These are phyloP conservation scores for Columba guinea DNA, from an alignment of 2,797 vertebrate species.

Conservation along the genomic window DNA sequence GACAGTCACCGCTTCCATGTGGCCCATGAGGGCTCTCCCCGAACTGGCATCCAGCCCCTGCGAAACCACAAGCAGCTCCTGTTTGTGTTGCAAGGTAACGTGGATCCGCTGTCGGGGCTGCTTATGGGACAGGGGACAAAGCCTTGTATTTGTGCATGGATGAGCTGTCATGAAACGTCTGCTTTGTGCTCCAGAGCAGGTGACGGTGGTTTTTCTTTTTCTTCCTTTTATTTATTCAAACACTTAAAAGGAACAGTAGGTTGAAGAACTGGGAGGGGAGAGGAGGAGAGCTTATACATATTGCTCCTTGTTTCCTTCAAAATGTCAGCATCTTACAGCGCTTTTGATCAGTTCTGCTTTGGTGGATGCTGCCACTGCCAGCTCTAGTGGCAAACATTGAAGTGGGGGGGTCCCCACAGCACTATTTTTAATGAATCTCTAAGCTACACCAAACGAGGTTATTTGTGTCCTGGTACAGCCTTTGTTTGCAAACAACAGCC, in stretches of 20 bases:
- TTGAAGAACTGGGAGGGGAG: not conserved
- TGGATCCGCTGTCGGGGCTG: not conserved
- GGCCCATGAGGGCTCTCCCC: not conserved
- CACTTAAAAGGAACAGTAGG: not conserved
- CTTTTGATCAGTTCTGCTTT: not conserved
- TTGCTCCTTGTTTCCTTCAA: not conserved
- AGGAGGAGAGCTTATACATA: not conserved
- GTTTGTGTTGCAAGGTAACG: not conserved
- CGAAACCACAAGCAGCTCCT: not conserved
- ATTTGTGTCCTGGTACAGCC: not conserved
- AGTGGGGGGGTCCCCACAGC: not conserved
- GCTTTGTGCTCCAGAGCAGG: not conserved
- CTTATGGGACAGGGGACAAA: not conserved
- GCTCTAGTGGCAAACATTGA: not conserved
- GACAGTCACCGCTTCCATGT: not conserved
- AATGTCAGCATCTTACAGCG: not conserved
- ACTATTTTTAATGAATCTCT: conserved; percentile 5
- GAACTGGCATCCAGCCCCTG: not conserved
- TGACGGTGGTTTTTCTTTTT: not conserved
- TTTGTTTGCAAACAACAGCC: conserved; percentile 41
- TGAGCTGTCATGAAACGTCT: not conserved
- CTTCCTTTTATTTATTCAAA: not conserved
- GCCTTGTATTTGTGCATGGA: accelerated
- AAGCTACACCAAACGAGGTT: not conserved
- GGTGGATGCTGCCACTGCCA: not conserved